A percentile compares a stretch with the other conserved stretches of the same genome.
Evolutionary conservation across 2,113 vertebrate genomes (phyloP).

Genomic region (Anhinga rufa): DNA sequence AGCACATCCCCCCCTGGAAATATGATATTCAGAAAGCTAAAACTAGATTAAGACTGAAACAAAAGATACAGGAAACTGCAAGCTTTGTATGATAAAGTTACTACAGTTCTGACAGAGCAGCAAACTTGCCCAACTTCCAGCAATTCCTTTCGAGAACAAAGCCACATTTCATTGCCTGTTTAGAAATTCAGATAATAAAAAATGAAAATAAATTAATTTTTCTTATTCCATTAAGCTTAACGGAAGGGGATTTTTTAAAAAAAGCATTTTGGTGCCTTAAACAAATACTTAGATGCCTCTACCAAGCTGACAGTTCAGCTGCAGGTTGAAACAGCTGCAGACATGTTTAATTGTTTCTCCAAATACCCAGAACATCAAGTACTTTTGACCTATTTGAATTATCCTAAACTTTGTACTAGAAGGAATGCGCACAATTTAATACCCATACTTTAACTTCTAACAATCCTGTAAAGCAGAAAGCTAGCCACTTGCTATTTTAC

Average conservation of each 20-base stretch:
- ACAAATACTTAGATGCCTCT: background rate
- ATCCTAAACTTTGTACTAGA: background rate
- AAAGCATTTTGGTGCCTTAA: background rate
- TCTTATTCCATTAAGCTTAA: background rate
- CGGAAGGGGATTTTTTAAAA: background rate
- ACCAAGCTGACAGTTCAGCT: background rate
- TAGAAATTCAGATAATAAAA: background rate
- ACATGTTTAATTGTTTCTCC: background rate
- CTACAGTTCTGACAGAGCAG: background rate
- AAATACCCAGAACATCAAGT: background rate
- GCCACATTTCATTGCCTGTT: background rate
- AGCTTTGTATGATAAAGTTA: background rate
- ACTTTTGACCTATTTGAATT: conserved; percentile 11
- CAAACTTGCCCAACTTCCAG: background rate
- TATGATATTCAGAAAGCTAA: background rate
- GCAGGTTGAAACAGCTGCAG: conserved; percentile 27
- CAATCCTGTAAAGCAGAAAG: background rate
- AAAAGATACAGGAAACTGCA: background rate
- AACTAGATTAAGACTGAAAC: background rate
- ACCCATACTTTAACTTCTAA: background rate
- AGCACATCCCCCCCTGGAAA: background rate
- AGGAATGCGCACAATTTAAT: background rate
- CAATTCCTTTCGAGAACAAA: background rate
- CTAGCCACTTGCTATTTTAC: background rate
- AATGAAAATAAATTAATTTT: background rate